These are phyloP conservation scores for Trachymyrmex cornetzi DNA, from an alignment of 1,140 invertebrate species.

Conservation along the genomic window DNA sequence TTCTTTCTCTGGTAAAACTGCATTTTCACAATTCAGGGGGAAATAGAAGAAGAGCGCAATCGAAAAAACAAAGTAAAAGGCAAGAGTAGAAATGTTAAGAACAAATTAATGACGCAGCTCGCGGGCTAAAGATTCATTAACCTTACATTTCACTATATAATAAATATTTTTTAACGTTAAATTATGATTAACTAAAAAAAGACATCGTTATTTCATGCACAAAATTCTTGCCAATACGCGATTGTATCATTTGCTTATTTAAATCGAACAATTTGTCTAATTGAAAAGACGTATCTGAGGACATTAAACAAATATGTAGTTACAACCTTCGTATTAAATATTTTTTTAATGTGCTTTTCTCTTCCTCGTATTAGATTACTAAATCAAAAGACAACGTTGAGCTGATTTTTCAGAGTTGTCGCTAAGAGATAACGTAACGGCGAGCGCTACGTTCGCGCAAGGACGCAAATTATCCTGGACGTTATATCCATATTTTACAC, in stretches of 20 bases:
- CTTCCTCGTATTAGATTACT: neutral
- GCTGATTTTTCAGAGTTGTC: constrained; percentile 14
- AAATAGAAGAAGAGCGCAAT: neutral
- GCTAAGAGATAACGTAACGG: constrained; percentile 15
- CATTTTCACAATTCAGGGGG: constrained; percentile 17
- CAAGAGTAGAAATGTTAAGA: neutral
- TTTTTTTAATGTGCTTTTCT: neutral
- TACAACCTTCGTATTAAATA: neutral
- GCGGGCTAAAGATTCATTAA: constrained; percentile 6
- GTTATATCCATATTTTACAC: constrained; percentile 50
- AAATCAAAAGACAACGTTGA: constrained; percentile 11
- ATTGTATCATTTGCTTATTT: neutral
- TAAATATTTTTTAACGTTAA: neutral
- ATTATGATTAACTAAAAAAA: neutral
- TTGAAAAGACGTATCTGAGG: neutral
- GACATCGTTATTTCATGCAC: neutral
- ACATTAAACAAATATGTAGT: neutral
- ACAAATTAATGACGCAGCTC: constrained; percentile 1
- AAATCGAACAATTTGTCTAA: neutral
- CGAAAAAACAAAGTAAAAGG: neutral
- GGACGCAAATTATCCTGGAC: constrained; percentile 37
- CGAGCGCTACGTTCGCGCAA: constrained; percentile 27
- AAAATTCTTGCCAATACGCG: neutral
- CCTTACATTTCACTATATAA: neutral
- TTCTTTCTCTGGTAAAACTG: neutral